Base-by-base conservation (phyloP, 2,888 invertebrate species). In the Trissonchulus sp. region DNA sequence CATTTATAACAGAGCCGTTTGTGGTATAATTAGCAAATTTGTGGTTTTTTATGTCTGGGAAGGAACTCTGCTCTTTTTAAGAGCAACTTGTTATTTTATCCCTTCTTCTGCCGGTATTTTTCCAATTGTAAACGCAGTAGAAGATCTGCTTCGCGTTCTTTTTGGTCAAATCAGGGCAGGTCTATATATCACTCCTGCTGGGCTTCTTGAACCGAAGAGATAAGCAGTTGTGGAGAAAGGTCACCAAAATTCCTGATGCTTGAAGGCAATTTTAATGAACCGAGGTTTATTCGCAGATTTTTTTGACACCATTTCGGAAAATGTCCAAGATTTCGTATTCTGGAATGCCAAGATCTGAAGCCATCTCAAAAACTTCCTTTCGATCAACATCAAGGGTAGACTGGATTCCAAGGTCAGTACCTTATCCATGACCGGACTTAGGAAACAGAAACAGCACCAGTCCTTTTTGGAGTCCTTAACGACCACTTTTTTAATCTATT, bases 391-490 rank as follows among this genome's bases (percentile, higher is more conserved):
- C 48, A 48, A 8, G 48, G 48, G 48, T 48, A 48, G 48, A 8
- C 48, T 48, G 48, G 48, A 48, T 48, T 15, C 48, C 23, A 23
- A 48, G 48, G 48, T 48, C 48, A 48, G 8, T 23, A 23, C 48
- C 48, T 23, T 48, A 15, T 48, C 23, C 48, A 23, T 48, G 8
- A 48, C 8, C 48, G 23, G 48, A 23, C 48, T 48, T 23, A 15
- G 48, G 48, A 48, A 48, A 23, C 48, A 8, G 48, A 48, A 48
- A 48, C 23, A 48, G 48, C 8, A 48, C 48, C 48, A 48, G 48
- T 48, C 48, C 48, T 48, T 48, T 48, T 48, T 48, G 23, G 48
- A 48, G 48, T 48, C 48, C 48, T 48, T 48, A 48, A 48, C 48
- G 8, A 48, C 48, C 48, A 48, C 48, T 48, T 48, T 23, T 48